These are phyloP conservation scores for Pantala flavescens DNA, from an alignment of 1,140 invertebrate species.

Conservation along the genomic window DNA sequence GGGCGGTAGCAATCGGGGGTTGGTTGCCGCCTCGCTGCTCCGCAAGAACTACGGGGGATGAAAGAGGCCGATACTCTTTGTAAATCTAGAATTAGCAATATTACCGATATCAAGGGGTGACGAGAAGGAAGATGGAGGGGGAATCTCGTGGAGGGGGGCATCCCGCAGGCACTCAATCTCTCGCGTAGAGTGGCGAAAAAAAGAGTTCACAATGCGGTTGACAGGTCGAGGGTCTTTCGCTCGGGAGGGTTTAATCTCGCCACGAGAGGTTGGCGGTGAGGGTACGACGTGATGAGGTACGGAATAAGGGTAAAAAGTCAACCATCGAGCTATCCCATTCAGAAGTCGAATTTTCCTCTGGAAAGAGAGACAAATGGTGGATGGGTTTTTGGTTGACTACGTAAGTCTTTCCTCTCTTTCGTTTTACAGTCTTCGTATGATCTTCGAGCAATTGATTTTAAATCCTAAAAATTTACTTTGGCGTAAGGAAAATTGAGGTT, in stretches of 20 bases:
- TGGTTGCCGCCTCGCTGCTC: neutral
- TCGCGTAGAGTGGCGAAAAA: no score
- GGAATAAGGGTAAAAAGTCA: neutral
- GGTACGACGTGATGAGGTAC: neutral
- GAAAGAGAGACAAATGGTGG: neutral
- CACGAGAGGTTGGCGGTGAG: neutral
- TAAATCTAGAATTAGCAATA: slow-evolving; percentile 3
- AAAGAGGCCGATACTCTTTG: neutral
- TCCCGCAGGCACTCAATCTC: no score
- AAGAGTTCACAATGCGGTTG: neutral
- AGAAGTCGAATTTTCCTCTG: neutral
- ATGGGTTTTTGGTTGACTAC: no score
- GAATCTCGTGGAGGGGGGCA: neutral
- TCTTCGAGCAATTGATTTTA: no score
- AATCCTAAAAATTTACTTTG: no score
- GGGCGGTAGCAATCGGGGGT: neutral
- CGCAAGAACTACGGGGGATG: neutral
- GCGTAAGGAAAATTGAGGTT: no score
- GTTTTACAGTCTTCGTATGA: no score
- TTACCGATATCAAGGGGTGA: neutral
- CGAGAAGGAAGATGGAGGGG: neutral
- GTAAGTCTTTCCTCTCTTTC: no score
- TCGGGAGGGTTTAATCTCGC: neutral
- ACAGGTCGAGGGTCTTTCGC: neutral
- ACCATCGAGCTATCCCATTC: neutral